Evolutionary conservation across 2,797 vertebrate species (phyloP), one percentile per base, ranked within the genome.

Genomic region (Tauraco hartlaubi): DNA sequence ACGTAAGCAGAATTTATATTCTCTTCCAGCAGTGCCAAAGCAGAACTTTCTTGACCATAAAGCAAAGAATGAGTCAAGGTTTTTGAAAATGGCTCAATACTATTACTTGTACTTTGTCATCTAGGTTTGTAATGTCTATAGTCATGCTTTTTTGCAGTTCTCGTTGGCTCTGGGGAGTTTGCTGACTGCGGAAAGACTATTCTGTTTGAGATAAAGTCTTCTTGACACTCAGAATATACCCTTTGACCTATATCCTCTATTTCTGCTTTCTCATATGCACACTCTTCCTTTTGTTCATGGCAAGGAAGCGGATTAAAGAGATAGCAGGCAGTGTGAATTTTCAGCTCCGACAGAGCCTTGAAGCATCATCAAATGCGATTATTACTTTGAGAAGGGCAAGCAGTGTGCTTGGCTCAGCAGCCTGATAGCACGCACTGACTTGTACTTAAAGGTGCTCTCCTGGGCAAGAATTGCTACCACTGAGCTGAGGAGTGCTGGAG

Each of bases 161-260:
- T 83, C 0, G 1, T 86, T 89, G 64, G 23, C 43, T 85, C 44
- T 75, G 13, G 33, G 29, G 33, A 85, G 49, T 85, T 87, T 92
- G 88, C 88, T 97, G 93, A 94, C 86, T 80, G 49, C 11, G 17
- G 84, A 78, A 96, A 90, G 61, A 48, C 68, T 88, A 71, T 85
- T 87, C 78, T 91, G 19, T 77, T 80, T 90, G 86, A 95, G 91
- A 91, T 80, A 83, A 93, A 92, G 77, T 88, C 81, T 95, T 95
- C 71, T 81, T 91, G 94, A 91, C 61, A 58, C 26, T 90, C 56
- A 31, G 73, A 92, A 92, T 93, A 56, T 67, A 76, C 59, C 73
- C 74, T 90, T 88, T 95, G 91, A 94, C 94, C 77, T 89, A 39
- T 62, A 79, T 74, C n/a, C 66, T 93, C 77, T 88, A 55, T 96